Evolutionary conservation across 2,888 invertebrate species (phyloP), one percentile per base, ranked within the genome.

Genomic region (Anodontia alba): DNA sequence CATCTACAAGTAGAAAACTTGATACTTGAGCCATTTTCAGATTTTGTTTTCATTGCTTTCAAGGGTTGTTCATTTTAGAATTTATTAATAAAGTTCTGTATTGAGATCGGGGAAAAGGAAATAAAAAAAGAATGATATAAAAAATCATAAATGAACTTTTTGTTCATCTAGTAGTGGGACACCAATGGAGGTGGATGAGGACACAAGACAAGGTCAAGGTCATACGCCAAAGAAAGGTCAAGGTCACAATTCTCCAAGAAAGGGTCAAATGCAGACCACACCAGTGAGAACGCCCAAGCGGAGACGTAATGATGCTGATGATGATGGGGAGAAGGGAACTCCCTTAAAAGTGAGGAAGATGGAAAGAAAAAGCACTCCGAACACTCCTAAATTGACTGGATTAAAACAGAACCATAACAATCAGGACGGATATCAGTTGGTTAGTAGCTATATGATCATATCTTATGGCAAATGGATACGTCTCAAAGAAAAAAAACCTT

Each of bases 161-260:
- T n/a, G n/a, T n/a, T n/a, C n/a, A n/a, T 57, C 29, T 29, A 57
- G 57, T 57, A 26, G 26, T 57, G 57, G 57, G 57, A 57, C 57
- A 23, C 57, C 57, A n/a, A 57, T 57, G 57, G 57, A 57, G 57
- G 57, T 57, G 5, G 57, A 57, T 57, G 57, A 57, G 7, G 29
- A 23, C 57, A 3, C 57, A 57, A n/a, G 12, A 7, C 26, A 29
- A n/a, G 29, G 57, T 26, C 26, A 29, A n/a, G 29, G 57, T 26
- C 57, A 57, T 29, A 57, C 57, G 7, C 57, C 57, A 57, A 29
- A 17, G 12, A 57, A 15, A 57, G 23, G 57, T 57, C 57, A 57
- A 57, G 57, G 57, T 57, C 23, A 26, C 12, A 29, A 7, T 3
- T 23, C 26, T 15, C 57, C 29, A 23, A 23, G 12, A 7, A 57